Evolutionary conservation across 2,113 vertebrate species (phyloP).

Genomic region (Barnardius zonarius): DNA sequence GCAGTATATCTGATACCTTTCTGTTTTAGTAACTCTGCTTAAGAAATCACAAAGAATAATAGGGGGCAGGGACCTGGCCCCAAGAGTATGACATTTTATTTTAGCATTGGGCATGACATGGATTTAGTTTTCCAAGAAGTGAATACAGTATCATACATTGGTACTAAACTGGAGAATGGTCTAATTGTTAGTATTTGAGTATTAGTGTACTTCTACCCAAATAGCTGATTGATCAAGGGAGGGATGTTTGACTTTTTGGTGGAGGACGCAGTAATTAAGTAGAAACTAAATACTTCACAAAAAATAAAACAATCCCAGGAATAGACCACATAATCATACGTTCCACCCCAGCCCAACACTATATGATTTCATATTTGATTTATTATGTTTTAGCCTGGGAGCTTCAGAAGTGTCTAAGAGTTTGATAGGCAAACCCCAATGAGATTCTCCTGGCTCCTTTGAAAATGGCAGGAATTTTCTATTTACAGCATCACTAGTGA

Average conservation of each 20-base stretch:
- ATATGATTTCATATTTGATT: conserved; percentile 45
- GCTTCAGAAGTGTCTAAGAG: conserved; percentile 39
- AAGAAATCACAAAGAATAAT: neutral
- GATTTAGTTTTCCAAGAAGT: neutral
- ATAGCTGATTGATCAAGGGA: conserved; percentile 29
- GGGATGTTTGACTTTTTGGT: conserved; percentile 21
- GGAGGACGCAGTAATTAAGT: conserved; percentile 5
- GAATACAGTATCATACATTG: neutral
- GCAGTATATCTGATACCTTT: neutral
- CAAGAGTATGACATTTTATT: neutral
- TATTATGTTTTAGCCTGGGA: conserved; percentile 50
- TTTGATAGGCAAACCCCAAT: conserved; percentile 50
- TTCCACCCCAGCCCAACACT: neutral
- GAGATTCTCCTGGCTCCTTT: conserved; percentile 52
- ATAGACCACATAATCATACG: neutral
- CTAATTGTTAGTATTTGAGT: neutral
- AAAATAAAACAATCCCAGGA: neutral
- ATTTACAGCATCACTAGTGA: conserved; percentile 35
- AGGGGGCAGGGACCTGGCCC: neutral
- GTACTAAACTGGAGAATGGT: neutral
- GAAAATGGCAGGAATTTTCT: conserved; percentile 57
- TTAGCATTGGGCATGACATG: neutral
- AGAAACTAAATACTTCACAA: conserved; percentile 46
- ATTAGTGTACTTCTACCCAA: neutral
- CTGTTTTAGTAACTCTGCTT: conserved; percentile 1